Evolutionary conservation across 2,888 invertebrate species (phyloP), one percentile per base, ranked within the genome.

Genomic region (Sminthurinus aureus): DNA sequence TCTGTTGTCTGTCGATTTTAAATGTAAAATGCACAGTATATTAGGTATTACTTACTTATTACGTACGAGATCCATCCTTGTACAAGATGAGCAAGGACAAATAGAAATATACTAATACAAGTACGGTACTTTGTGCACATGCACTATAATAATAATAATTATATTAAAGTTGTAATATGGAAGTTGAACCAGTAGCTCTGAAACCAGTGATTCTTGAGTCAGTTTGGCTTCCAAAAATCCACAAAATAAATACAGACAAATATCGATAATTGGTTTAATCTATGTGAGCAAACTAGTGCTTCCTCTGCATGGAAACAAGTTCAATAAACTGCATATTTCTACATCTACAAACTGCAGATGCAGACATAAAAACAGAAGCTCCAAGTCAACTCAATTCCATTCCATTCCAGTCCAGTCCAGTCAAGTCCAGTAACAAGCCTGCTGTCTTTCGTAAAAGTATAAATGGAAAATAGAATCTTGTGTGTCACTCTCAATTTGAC

Each of bases 251-350:
- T 58, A 58, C n/a, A 69, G n/a, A 75, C 51, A 75, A 52, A 75
- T 52, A 75, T 50, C 51, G 75, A 71, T 71, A 71, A 71, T 71
- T 71, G 71, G 71, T 71, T 24, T 26, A 58, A 58, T 58, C 58
- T 58, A 13, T 11, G 58, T 58, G 58, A 58, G 58, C 9, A 58
- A 11, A 58, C n/a, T n/a, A n/a, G n/a, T n/a, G n/a, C n/a, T n/a
- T n/a, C n/a, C n/a, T n/a, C n/a, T 15, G 9, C 58, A 15, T 18
- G 13, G 0, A 58, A 3, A 58, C 38, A 38, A 38, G 38, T 38
- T 58, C 58, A 58, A 58, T 11, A 38, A 38, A 38, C 38, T 38
- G 38, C 58, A 58, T 58, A 58, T 11, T 4, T 38, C 1, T n/a
- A 58, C 58, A 38, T 38, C 1, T n/a, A 6, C 38, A 38, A 6